Evolutionary conservation across 2,113 vertebrate species (phyloP), one percentile per base, ranked within the genome.

Genomic region (Gavia stellata): DNA sequence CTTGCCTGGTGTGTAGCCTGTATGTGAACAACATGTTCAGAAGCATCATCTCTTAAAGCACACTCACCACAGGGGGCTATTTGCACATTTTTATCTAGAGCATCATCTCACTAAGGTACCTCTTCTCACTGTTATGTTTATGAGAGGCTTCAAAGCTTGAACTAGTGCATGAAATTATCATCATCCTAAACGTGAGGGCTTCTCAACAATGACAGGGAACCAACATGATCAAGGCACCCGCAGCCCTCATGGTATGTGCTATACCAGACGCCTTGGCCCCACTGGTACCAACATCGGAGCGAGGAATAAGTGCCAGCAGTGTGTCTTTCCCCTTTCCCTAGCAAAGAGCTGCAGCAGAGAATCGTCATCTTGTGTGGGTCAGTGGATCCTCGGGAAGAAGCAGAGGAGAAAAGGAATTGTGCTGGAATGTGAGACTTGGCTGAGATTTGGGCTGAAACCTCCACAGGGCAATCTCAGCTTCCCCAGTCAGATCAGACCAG

Each of bases 151-250:
- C 63, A 56, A 75, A 94, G 47, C 66, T 34, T 49, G 21, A 47
- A 29, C 29, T 44, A 55, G 45, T 10, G 28, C 42, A 28, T 12
- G 40, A 47, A 26, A 61, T 73, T 3, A 59, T 19, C 44, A 77
- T 14, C n/a, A 18, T 19, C 13, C 18, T 44, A 44, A 59, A 40
- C 0, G 0, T 5, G 17, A 88, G 16, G 17, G 74, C 28, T 73
- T 75, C 31, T 70, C 62, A 71, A 3, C 15, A 33, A 4, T 2
- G 18, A 15, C 0, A 2, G 14, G 52, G 62, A 72, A 33, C 7
- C 52, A 45, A 26, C 7, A 14, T 0, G 0, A 73, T 19, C 5
- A 5, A 85, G 56, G 58, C 61, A 75, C 4, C 9, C 3, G 1
- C 31, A 81, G 5, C 14, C 42, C 68, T 33, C 28, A 4, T 0